Evolutionary conservation across 2,113 vertebrate genomes (phyloP).

Genomic region (Melierax canorus): DNA sequence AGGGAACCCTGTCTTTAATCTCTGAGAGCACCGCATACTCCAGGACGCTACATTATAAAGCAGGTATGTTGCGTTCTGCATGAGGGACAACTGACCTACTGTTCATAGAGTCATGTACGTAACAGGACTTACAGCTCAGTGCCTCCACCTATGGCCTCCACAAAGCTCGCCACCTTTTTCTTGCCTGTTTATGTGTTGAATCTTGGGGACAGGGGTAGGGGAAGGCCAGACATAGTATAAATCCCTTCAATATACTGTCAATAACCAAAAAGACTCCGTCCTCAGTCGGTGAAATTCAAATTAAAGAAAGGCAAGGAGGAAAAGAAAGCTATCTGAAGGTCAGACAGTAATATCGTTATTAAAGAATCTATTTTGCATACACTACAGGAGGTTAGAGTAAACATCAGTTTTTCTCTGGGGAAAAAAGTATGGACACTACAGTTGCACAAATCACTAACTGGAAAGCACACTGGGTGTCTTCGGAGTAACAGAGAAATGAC

Average conservation of each 20-base stretch:
- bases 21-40: background rate
- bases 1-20: background rate
- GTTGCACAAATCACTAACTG: background rate
- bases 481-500: background rate
- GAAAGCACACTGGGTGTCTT: background rate
- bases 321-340: background rate
- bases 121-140: background rate
- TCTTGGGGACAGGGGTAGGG: background rate
- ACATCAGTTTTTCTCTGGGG: background rate
- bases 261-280: background rate
- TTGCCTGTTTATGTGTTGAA: background rate
- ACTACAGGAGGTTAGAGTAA: background rate
- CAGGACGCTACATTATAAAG: accelerated
- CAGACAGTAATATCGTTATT: background rate
- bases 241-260: background rate
- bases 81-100: background rate
- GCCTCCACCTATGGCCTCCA: background rate
- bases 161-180: background rate
- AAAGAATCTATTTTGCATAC: background rate
- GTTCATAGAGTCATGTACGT: accelerated
- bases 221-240: background rate
- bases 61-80: accelerated
- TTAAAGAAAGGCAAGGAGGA: background rate
- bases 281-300: background rate
- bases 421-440: background rate